These are phyloP conservation scores for Coluber constrictor DNA, from an alignment of 2,797 vertebrate species.

Conservation along the genomic window DNA sequence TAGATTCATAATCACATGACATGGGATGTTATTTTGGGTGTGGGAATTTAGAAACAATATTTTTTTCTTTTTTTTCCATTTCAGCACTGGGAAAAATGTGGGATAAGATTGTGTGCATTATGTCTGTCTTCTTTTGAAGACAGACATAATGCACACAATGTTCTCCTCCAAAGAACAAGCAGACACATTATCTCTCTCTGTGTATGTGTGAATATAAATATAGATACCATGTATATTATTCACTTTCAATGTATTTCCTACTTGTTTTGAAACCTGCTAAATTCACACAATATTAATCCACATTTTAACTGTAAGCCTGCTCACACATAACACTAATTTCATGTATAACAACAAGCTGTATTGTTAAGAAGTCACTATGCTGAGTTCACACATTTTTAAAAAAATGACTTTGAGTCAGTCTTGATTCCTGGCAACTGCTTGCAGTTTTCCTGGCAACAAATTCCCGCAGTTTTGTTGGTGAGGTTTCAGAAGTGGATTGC, in stretches of 20 bases:
- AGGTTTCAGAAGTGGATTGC: background rate
- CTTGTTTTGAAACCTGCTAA: background rate
- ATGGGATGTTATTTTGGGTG: background rate
- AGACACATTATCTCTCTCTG: background rate
- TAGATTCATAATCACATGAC: background rate
- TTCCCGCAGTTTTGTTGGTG: background rate
- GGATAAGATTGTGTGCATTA: background rate
- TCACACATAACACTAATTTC: background rate
- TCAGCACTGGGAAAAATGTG: background rate
- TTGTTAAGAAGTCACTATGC: background rate
- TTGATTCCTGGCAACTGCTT: background rate
- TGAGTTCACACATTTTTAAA: background rate
- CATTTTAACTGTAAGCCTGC: background rate
- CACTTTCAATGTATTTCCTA: background rate
- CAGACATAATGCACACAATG: too few species aligned
- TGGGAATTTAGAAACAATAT: background rate
- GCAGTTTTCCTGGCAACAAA: background rate
- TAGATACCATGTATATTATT: background rate
- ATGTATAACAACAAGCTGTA: background rate
- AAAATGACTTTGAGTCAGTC: background rate
- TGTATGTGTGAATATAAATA: background rate
- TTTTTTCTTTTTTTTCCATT: background rate
- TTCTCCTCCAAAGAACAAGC: background rate
- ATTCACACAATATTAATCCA: background rate
- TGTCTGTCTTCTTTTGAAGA: background rate